A percentile compares a stretch with the other conserved stretches of the same genome.
These are phyloP conservation scores for Brachionichthys hirsutus DNA, from an alignment of 2,113 vertebrate genomes.

Conservation along the genomic window DNA sequence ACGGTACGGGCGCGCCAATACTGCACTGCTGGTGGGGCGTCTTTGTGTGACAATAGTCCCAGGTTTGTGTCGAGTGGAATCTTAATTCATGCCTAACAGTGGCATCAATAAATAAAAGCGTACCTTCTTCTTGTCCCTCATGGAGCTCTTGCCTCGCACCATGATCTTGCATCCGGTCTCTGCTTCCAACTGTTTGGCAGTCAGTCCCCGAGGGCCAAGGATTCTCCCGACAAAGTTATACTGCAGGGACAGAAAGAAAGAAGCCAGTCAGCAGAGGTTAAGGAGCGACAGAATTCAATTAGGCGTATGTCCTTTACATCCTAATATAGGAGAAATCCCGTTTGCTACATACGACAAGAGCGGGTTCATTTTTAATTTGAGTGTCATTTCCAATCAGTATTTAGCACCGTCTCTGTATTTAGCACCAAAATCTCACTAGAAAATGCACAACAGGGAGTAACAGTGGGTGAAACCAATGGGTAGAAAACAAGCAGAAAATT, in stretches of 20 bases:
- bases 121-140: constrained; percentile 87
- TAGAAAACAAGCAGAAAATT: constrained; percentile 1
- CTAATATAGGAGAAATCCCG: no score
- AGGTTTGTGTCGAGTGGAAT: neutral
- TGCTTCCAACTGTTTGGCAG: constrained; percentile 84
- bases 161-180: constrained; percentile 86
- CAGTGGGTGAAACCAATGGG: neutral
- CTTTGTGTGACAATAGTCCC: constrained; percentile 10
- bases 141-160: constrained; percentile 85
- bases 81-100: neutral
- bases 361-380: no score
- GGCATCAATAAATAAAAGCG: constrained; percentile 23
- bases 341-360: no score
- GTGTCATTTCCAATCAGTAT: no score
- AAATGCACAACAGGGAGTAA: no score
- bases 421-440: no score
- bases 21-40: constrained; percentile 3
- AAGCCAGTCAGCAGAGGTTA: neutral
- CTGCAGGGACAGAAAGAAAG: constrained; percentile 65
- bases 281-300: no score
- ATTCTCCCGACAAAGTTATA: constrained; percentile 86
- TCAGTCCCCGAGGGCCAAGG: constrained; percentile 82
- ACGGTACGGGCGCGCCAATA: neutral
- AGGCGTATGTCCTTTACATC: no score
- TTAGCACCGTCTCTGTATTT: no score